Percentiles rank a stretch among this genome's conserved stretches.
phyloP scores from a whole-genome alignment of 35 echinoderm and acorn worm species.

The Lytechinus pictus region DNA sequence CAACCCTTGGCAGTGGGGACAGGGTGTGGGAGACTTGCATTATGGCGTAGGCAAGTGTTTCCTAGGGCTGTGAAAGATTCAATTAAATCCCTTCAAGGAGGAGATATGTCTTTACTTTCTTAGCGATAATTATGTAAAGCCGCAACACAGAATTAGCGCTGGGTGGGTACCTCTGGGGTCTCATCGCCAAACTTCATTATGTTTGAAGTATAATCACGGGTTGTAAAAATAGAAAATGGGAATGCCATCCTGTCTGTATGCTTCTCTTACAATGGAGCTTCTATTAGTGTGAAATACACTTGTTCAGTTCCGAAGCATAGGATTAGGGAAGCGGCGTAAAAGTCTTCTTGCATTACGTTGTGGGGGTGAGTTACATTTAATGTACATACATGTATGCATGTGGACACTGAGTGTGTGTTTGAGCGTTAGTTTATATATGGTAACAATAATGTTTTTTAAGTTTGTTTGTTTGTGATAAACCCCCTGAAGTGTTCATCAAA shows the following conservation, averaged over 20 bases:
- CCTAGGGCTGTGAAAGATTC: neutral
- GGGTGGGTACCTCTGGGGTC: neutral
- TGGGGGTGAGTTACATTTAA: neutral
- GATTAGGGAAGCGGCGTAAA: neutral
- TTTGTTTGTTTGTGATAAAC: no score
- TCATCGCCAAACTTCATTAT: neutral
- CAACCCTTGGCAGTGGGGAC: neutral
- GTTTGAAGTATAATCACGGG: neutral
- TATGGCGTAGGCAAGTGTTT: conserved; percentile 4
- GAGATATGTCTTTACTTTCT: neutral
- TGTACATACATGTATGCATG: neutral
- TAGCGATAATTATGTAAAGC: conserved; percentile 15
- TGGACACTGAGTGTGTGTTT: neutral
- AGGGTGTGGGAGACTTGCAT: neutral
- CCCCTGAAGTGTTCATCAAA: no score
- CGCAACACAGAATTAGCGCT: neutral
- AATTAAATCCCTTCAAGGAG: neutral
- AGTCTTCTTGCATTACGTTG: neutral
- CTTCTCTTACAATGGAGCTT: neutral
- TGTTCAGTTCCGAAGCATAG: neutral
- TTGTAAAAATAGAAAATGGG: conserved; percentile 4
- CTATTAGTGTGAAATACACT: neutral
- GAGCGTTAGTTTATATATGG: no score
- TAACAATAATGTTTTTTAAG: no score
- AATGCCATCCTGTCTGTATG: neutral